These are phyloP conservation scores for Amphilophus citrinellus DNA, from an alignment of 2,113 vertebrate species.

Conservation along the genomic window DNA sequence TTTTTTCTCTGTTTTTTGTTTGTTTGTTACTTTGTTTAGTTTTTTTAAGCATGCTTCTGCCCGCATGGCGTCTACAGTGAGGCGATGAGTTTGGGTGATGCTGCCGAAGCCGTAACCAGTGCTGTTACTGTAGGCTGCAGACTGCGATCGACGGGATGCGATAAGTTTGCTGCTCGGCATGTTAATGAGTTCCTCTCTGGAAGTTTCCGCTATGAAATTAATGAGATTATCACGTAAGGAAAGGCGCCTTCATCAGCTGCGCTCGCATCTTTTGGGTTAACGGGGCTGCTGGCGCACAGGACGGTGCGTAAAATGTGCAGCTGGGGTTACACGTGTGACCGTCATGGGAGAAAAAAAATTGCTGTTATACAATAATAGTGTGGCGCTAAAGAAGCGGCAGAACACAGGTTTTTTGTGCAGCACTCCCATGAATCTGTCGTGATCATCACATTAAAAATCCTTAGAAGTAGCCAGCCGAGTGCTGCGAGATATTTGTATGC, in stretches of 20 bases:
- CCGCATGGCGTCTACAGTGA: constrained; percentile 21
- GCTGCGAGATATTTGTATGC: background rate
- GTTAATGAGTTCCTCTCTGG: background rate
- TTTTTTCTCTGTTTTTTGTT: background rate
- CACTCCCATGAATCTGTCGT: background rate
- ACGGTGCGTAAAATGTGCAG: constrained; percentile 16
- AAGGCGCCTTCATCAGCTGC: background rate
- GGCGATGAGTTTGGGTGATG: constrained; percentile 40
- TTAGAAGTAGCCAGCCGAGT: background rate
- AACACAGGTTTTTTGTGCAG: background rate
- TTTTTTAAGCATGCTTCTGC: background rate
- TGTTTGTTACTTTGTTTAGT: background rate
- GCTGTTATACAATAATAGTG: background rate
- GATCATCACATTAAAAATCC: background rate
- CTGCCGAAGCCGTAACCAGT: constrained; percentile 57
- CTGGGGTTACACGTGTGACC: constrained; percentile 33
- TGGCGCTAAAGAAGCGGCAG: background rate
- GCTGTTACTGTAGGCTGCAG: constrained; percentile 8
- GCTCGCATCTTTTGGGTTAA: background rate
- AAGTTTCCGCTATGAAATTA: constrained; percentile 15
- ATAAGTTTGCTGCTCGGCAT: background rate
- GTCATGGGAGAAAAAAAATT: background rate
- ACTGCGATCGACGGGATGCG: constrained; percentile 37
- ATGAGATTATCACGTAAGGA: constrained; percentile 7
- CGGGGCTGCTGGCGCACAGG: background rate